phyloP scores from a whole-genome alignment of 2,797 vertebrate genomes.

The Tapirus indicus region DNA sequence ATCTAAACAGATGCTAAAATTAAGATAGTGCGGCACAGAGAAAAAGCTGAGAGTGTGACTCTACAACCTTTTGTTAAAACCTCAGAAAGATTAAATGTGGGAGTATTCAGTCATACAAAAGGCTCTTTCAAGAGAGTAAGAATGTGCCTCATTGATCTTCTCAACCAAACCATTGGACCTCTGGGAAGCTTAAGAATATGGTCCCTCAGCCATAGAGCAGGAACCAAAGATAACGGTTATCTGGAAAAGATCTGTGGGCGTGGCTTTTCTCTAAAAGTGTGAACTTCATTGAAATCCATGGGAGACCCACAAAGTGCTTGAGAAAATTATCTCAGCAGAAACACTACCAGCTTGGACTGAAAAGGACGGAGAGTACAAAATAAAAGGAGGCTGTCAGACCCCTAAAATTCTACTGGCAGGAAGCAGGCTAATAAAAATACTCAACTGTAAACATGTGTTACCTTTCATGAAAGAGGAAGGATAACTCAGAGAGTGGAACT shows the following conservation, averaged over 20 bases:
- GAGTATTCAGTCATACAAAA: background rate
- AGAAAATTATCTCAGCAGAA: background rate
- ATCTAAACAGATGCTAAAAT: slow-evolving; percentile 25
- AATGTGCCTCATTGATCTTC: background rate
- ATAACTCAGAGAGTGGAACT: background rate
- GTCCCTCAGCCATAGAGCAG: background rate
- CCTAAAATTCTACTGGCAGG: background rate
- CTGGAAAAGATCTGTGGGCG: background rate
- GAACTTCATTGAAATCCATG: background rate
- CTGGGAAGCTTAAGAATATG: slow-evolving; percentile 6
- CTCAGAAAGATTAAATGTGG: background rate
- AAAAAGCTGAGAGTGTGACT: background rate
- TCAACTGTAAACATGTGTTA: background rate
- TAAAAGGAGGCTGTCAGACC: background rate
- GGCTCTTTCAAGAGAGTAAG: background rate
- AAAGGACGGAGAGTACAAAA: background rate
- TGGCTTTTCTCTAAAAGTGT: background rate
- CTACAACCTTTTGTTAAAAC: slow-evolving; percentile 19
- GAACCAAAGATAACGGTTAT: background rate
- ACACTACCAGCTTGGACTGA: background rate
- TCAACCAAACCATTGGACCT: background rate
- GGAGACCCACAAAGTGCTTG: background rate
- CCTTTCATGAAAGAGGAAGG: background rate
- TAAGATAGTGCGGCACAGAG: background rate
- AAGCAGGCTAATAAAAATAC: background rate